These are phyloP conservation scores for Acleris literana DNA, from an alignment of 2,888 invertebrate genomes.

Conservation along the genomic window DNA sequence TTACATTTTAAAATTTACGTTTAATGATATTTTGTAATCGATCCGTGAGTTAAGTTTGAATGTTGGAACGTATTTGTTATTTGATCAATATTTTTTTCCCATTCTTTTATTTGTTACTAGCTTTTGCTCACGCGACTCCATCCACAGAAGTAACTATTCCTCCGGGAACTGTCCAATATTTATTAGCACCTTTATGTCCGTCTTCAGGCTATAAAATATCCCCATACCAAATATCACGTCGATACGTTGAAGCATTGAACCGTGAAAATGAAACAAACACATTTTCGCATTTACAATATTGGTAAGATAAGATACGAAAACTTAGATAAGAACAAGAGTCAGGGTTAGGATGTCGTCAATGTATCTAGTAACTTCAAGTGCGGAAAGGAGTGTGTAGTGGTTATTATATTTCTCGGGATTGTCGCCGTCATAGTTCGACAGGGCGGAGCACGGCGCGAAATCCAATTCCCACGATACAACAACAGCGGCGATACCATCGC, in stretches of 20 bases:
- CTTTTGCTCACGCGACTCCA: too few species aligned
- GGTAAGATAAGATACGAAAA: too few species aligned
- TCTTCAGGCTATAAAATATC: too few species aligned
- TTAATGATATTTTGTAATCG: conserved; percentile 17
- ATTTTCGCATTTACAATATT: too few species aligned
- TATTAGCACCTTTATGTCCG: too few species aligned
- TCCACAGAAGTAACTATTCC: too few species aligned
- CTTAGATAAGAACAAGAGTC: too few species aligned
- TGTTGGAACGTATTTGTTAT: not conserved
- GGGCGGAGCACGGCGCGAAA: conserved; percentile 56
- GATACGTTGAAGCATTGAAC: too few species aligned
- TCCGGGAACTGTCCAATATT: too few species aligned
- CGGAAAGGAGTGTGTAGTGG: conserved; percentile 20
- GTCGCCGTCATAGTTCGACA: conserved; percentile 51
- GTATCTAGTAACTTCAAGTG: not conserved
- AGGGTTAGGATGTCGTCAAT: not conserved
- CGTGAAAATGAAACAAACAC: too few species aligned
- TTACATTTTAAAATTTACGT: conserved; percentile 23
- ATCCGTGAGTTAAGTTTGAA: conserved; percentile 12
- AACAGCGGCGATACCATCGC: conserved; percentile 70
- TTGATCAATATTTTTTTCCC: not conserved
- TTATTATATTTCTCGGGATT: conserved; percentile 46
- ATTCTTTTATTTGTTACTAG: not conserved
- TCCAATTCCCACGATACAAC: conserved; percentile 64
- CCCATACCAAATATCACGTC: too few species aligned